Conservation (phyloP, 37 sponge, comb jelly and placozoan genomes). For the Aphrocallistes beatrix region DNA sequence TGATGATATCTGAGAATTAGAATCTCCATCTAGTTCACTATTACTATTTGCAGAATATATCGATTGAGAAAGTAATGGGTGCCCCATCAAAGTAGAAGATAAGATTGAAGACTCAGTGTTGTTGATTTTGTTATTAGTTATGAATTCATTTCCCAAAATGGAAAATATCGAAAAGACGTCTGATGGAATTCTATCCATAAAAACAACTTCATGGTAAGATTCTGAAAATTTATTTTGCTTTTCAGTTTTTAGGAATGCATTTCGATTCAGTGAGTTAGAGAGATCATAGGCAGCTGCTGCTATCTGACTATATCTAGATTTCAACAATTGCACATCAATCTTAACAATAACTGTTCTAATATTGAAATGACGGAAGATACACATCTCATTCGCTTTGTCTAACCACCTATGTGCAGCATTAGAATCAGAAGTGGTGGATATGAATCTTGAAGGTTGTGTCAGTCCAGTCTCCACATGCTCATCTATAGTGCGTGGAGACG, state of each 20-base stretch:
- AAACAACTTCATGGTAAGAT: background rate
- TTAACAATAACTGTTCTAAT: background rate
- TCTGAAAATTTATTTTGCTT: background rate
- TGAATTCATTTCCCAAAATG: background rate
- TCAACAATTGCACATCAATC: background rate
- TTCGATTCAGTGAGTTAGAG: background rate
- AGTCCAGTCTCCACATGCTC: background rate
- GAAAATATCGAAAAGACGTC: background rate
- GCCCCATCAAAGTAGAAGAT: too few species aligned
- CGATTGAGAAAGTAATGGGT: too few species aligned
- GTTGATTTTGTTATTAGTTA: too few species aligned
- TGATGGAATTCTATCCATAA: background rate
- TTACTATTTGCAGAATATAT: too few species aligned
- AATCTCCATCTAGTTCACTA: background rate
- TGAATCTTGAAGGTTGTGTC: background rate
- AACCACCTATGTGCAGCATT: background rate
- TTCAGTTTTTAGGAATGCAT: background rate
- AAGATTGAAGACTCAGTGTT: too few species aligned
- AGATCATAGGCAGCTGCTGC: background rate
- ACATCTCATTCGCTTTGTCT: background rate
- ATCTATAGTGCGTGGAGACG: background rate
- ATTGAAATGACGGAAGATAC: background rate
- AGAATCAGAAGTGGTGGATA: background rate
- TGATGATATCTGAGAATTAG: too few species aligned
- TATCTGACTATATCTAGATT: background rate